These are phyloP conservation scores for Conger conger DNA, from an alignment of 2,113 vertebrate genomes.

Conservation along the genomic window DNA sequence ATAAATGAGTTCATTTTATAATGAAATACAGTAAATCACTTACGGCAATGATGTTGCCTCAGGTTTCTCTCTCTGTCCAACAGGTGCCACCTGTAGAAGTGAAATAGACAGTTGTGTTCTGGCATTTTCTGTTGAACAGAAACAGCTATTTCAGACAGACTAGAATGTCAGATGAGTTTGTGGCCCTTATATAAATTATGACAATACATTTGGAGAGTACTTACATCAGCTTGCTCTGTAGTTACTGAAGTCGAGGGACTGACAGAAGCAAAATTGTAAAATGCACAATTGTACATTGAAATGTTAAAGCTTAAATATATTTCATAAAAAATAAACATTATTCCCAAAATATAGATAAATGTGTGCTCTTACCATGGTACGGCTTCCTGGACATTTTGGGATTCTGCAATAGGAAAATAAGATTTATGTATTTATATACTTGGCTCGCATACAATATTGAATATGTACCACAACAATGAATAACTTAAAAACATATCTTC, in stretches of 20 bases:
- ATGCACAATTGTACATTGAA: not conserved
- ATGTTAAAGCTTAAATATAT: not conserved
- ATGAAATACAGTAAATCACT: not conserved
- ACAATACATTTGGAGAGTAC: not conserved
- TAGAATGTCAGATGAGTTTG: not conserved
- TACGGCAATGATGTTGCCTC: not conserved
- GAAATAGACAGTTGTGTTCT: not conserved
- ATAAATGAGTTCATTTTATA: not conserved
- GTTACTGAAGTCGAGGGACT: not conserved
- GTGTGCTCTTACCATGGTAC: not conserved
- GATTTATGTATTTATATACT: not conserved
- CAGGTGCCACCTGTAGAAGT: not conserved
- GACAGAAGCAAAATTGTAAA: not conserved
- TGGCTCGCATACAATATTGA: not conserved
- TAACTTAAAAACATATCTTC: constrained; percentile 8
- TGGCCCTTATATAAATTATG: not conserved
- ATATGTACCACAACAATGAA: not conserved
- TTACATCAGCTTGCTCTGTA: not conserved
- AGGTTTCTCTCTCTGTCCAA: not conserved
- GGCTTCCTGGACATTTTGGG: not conserved
- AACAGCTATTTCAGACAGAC: not conserved
- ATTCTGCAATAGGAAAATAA: constrained; percentile 15
- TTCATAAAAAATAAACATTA: not conserved
- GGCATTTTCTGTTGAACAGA: not conserved
- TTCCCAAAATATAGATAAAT: not conserved